Base-by-base conservation (phyloP, 2,888 invertebrate species). In the Eulithis prunata region DNA sequence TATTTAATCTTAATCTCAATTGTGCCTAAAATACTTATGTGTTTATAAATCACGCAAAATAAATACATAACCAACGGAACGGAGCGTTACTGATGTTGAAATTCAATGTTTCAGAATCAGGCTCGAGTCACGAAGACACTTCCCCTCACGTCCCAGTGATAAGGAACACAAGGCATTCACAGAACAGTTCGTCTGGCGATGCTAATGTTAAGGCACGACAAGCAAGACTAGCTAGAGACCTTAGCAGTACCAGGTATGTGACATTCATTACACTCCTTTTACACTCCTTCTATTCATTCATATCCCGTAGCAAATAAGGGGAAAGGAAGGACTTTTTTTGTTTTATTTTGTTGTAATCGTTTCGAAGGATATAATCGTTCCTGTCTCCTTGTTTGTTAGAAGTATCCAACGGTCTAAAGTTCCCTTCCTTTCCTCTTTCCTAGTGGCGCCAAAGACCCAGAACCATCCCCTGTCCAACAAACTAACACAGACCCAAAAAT, bases 371-470 rank as follows among this genome's bases (percentile, higher is more conserved):
- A 66, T 68, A n/a, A 70, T 74, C 75, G 76, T 86, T 93, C 93
- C 92, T 91, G 85, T 86, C 92, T 92, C 92, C 93, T 93, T 92
- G 87, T 93, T 93, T 93, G 91, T 85, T 75, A 70, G 74, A 59
- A 73, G 66, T 68, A 57, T 65, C 57, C 66, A 69, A 60, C 66
- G 14, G 61, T 76, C 71, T 76, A 66, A 77, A 78, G 81, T 77
- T 73, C 74, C 89, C 91, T 89, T 91, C 91, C 91, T 92, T 91
- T 91, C 90, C 91, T 81, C 84, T 88, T 80, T 82, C 80, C 56
- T 91, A 93, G 93, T 88, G 80, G 79, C 71, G 68, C 74, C 71
- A 84, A 87, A 85, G 85, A 86, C 70, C 73, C 84, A 74, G 75
- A 77, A 64, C 75, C 78, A 69, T 71, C 83, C 71, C 72, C 79